A percentile compares a stretch with the other conserved stretches of the same genome.
Evolutionary conservation across 2,888 invertebrate species (phyloP).

Genomic region (Tanaodytes sp.): DNA sequence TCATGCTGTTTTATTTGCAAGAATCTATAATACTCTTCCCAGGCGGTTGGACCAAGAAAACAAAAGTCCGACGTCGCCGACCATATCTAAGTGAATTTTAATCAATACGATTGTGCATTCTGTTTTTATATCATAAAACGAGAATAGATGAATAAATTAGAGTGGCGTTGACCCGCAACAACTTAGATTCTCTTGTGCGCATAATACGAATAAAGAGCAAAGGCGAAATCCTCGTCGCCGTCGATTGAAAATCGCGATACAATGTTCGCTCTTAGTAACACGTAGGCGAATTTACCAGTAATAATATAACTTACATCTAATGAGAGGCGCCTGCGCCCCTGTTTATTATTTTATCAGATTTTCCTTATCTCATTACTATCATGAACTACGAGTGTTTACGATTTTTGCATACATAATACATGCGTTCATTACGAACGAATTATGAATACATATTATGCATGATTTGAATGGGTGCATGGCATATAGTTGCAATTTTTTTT

Average conservation of each 20-base stretch:
- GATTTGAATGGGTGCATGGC: slow-evolving; percentile 39
- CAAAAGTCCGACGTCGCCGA: slow-evolving; percentile 43
- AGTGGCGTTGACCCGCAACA: slow-evolving; percentile 61
- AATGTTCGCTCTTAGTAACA: slow-evolving; percentile 28
- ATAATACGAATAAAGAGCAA: slow-evolving; percentile 55
- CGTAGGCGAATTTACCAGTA: slow-evolving; percentile 38
- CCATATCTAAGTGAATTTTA: slow-evolving; percentile 55
- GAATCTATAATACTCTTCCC: slow-evolving; percentile 54
- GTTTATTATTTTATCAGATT: slow-evolving; percentile 5
- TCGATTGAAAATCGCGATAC: slow-evolving; percentile 46
- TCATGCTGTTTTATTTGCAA: slow-evolving; percentile 55
- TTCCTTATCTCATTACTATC: slow-evolving; percentile 11
- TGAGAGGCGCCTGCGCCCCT: slow-evolving; percentile 58
- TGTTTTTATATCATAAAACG: slow-evolving; percentile 55
- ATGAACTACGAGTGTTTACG: slow-evolving; percentile 49
- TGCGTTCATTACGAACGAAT: slow-evolving; percentile 44
- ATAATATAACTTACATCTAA: slow-evolving; percentile 56
- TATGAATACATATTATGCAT: slow-evolving; percentile 45
- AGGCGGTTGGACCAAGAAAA: slow-evolving; percentile 37
- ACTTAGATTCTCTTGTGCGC: slow-evolving; percentile 55
- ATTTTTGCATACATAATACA: slow-evolving; percentile 45
- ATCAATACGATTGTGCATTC: slow-evolving; percentile 56
- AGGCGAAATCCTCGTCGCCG: slow-evolving; percentile 49
- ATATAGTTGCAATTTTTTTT: slow-evolving; percentile 31
- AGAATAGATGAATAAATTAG: slow-evolving; percentile 56